phyloP scores from a whole-genome alignment of 1,140 invertebrate genomes.

The Saxidomus purpurata region DNA sequence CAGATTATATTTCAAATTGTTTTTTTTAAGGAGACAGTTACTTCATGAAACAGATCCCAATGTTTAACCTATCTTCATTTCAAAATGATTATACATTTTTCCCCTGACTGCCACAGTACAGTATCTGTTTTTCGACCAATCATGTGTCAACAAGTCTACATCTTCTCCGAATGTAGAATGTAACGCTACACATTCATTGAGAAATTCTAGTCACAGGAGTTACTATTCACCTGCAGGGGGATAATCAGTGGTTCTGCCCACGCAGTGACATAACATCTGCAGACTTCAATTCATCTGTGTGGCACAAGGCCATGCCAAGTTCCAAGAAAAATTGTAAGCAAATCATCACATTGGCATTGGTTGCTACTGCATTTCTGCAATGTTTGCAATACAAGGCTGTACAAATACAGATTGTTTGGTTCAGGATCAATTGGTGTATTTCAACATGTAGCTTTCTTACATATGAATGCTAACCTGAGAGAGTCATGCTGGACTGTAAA shows the following conservation, averaged over 20 bases:
- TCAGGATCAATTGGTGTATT: no score
- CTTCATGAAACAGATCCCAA: not conserved
- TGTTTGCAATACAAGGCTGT: no score
- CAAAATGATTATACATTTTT: no score
- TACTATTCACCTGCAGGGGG: not conserved
- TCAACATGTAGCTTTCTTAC: no score
- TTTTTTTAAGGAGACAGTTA: not conserved
- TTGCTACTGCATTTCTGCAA: not conserved
- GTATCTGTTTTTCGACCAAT: conserved; percentile 20
- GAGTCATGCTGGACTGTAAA: no score
- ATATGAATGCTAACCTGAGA: no score
- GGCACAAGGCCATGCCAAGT: not conserved
- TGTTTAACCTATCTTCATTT: no score
- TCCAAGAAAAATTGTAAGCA: not conserved
- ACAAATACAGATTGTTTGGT: no score
- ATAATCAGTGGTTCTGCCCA: not conserved
- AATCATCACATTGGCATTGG: not conserved
- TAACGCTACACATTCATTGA: conserved; percentile 21
- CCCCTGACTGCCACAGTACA: no score
- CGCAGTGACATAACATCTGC: not conserved
- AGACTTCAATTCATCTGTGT: not conserved
- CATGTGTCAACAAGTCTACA: not conserved
- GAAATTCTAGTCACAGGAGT: not conserved
- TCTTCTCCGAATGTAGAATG: not conserved
- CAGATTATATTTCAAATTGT: not conserved